Base-by-base conservation (phyloP, 2,113 vertebrate species). In the Euleptes europaea region DNA sequence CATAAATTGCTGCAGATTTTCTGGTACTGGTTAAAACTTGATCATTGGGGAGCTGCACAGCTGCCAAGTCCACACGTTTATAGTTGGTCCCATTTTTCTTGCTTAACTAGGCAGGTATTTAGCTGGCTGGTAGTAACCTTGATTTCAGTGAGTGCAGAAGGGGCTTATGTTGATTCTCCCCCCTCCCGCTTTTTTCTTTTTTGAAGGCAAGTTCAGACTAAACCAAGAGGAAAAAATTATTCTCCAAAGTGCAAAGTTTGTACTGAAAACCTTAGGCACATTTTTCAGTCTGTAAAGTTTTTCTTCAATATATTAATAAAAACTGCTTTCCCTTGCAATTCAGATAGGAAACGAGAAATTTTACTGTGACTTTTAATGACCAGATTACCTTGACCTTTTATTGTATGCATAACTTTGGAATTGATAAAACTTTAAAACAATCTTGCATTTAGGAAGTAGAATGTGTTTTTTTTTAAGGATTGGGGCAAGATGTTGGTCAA, bases 301-400 rank as follows among this genome's bases (percentile, higher is more conserved):
- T 17, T 15, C 49, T 26, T 49, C 31, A 69, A 38, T 81, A 54
- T 28, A 28, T 38, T 7, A 84, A 89, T 47, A 1, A 17, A 82
- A 86, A 84, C 77, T 14, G 66, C 0, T 81, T 93, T 83, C 72
- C 88, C 47, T 31, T 66, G 76, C 28, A 51, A 44, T 82, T 89
- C 28, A 86, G 19, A 66, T 47, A 73, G 42, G 42, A 42, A 47
- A 17, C 1, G 15, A 17, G 10, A 73, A 10, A 28, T 72, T 72
- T 57, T 23, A 21, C 42, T 33, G 31, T 80, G 78, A 31, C 90
- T 86, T 54, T 88, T 65, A 49, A 78, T 11, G 5, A 1, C 38
- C 28, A 42, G 0, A 0, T 51, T 57, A 15, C 4, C 4, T 17
- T 5, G 54, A 23, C 54, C 54, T 78, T 42, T 66, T 66, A 71